Evolutionary conservation across 2,113 vertebrate species (phyloP).

Genomic region (Globicephala melas): DNA sequence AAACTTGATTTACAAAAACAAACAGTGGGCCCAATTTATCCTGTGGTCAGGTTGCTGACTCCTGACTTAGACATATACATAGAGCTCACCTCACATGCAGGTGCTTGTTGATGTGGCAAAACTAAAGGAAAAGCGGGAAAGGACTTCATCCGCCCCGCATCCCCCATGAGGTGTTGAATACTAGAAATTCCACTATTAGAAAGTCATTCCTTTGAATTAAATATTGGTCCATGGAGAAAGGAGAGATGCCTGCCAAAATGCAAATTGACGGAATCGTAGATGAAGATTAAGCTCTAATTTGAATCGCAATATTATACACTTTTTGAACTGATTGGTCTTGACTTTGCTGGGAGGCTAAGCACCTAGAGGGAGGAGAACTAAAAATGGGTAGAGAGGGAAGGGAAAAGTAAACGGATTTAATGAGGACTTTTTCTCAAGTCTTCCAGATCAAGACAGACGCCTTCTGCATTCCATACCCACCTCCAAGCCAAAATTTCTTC

Average conservation of each 20-base stretch:
- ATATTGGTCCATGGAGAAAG: neutral
- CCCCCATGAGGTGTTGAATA: too few species aligned
- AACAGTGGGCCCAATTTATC: neutral
- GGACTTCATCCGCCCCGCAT: accelerated
- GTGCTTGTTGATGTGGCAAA: neutral
- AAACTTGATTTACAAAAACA: neutral
- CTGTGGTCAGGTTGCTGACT: neutral
- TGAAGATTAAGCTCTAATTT: neutral
- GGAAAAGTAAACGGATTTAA: neutral
- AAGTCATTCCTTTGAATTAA: neutral
- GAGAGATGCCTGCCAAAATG: neutral
- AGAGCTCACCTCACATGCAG: neutral
- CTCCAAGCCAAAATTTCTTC: neutral
- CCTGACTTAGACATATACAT: neutral
- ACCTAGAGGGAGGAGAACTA: neutral
- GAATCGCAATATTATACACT: accelerated
- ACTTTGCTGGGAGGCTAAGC: neutral
- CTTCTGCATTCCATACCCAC: neutral
- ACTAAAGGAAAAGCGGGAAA: neutral
- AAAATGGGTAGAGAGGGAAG: neutral
- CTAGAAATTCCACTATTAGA: neutral
- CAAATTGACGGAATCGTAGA: neutral
- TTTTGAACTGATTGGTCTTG: neutral
- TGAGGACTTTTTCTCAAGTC: neutral
- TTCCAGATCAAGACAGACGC: neutral